Evolutionary conservation across 2,113 vertebrate genomes (phyloP).

Genomic region (Urocynchramus pylzowi): DNA sequence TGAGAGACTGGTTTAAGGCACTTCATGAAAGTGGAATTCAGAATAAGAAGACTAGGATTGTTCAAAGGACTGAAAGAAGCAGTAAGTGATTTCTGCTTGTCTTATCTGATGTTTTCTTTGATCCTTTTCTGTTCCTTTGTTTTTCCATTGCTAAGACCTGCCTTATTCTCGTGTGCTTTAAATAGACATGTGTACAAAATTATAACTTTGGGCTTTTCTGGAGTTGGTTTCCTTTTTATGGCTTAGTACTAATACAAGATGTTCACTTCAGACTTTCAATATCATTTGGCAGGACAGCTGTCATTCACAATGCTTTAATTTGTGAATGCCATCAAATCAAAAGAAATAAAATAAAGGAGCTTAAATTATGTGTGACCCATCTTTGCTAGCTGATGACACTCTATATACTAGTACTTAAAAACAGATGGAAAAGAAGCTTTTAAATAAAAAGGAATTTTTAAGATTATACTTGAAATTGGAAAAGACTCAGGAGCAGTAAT

Average conservation of each 20-base stretch:
- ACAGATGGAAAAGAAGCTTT: neutral
- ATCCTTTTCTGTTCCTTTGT: neutral
- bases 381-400: neutral
- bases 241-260: neutral
- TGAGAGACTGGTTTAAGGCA: slow-evolving; percentile 94
- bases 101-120: neutral
- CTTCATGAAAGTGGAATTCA: slow-evolving; percentile 88
- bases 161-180: neutral
- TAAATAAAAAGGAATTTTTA: neutral
- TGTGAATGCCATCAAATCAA: neutral
- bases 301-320: neutral
- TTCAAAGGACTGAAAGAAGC: slow-evolving; percentile 86
- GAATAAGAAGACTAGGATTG: slow-evolving; percentile 81
- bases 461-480: neutral
- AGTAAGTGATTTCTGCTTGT: slow-evolving; percentile 76
- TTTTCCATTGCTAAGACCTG: neutral
- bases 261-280: neutral
- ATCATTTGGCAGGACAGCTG: neutral
- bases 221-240: neutral
- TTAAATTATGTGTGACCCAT: neutral
- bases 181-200: neutral
- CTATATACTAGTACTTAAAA: neutral
- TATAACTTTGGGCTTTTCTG: neutral
- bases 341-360: neutral
- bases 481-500: neutral